Evolutionary conservation across 2,797 vertebrate species (phyloP).

Genomic region (Gymnothorax javanicus): DNA sequence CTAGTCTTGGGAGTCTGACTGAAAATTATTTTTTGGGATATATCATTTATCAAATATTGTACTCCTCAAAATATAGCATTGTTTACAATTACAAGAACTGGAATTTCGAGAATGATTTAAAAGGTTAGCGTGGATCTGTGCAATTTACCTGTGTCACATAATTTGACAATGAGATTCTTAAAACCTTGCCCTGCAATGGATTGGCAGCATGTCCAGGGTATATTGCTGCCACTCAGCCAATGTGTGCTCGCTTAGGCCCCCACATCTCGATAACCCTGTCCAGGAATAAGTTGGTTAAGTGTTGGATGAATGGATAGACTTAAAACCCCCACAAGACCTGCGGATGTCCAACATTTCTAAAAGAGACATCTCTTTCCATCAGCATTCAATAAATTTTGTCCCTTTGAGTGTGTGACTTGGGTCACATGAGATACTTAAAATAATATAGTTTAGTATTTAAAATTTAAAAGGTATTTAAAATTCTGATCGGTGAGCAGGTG

Average conservation of each 20-base stretch:
- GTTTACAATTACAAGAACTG: neutral
- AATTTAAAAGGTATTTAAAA: neutral
- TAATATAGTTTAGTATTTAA: no score
- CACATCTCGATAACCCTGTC: no score
- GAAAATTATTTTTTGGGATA: neutral
- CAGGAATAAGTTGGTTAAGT: no score
- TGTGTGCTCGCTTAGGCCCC: no score
- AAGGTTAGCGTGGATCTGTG: neutral
- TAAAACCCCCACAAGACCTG: no score
- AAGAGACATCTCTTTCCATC: neutral
- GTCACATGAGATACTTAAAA: no score
- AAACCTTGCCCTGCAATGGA: neutral
- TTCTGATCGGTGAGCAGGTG: neutral
- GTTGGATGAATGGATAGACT: no score
- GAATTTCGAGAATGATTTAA: neutral
- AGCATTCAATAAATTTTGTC: neutral
- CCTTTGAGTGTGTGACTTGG: neutral
- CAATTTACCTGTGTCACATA: neutral
- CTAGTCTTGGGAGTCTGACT: no score
- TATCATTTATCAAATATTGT: neutral
- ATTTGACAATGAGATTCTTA: neutral
- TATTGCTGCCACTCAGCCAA: no score
- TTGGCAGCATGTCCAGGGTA: no score
- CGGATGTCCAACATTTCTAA: neutral
- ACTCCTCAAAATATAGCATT: neutral